A percentile compares a stretch with the other conserved stretches of the same genome.
Evolutionary conservation across 1,140 invertebrate genomes (phyloP).

Genomic region (Battus philenor): DNA sequence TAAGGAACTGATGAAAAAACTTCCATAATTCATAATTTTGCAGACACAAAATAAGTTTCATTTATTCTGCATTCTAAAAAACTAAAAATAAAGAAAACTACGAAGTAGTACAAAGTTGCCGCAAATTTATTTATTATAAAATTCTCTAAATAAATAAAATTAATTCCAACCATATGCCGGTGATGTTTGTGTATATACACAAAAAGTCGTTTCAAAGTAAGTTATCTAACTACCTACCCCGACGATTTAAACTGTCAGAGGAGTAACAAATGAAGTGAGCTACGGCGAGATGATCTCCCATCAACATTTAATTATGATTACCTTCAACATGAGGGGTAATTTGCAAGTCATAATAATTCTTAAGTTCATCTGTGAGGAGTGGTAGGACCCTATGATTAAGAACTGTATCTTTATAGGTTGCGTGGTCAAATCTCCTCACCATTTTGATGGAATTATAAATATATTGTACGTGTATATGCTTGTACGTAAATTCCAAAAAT

Average conservation of each 20-base stretch:
- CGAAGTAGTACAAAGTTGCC: not conserved
- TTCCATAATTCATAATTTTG: not conserved
- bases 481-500: too few relatives aligned
- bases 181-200: too few relatives aligned
- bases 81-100: not conserved
- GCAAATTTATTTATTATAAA: not conserved
- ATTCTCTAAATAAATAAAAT: too few relatives aligned
- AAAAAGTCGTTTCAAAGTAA: conserved; percentile 55
- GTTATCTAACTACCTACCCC: conserved; percentile 46
- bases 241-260: conserved; percentile 64
- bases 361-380: too few relatives aligned
- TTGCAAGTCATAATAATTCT: too few relatives aligned
- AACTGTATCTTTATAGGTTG: too few relatives aligned
- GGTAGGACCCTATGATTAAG: too few relatives aligned
- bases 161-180: not conserved
- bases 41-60: not conserved
- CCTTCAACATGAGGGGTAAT: conserved; percentile 42
- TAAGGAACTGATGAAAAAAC: too few relatives aligned
- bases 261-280: conserved; percentile 54
- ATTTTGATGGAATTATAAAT: too few relatives aligned
- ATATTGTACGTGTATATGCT: too few relatives aligned
- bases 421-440: too few relatives aligned
- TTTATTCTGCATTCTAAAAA: not conserved
- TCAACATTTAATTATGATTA: conserved; percentile 48
- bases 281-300: conserved; percentile 35